Conservation (phyloP, 2,888 invertebrate genomes). For the Eretmocerus hayati region DNA sequence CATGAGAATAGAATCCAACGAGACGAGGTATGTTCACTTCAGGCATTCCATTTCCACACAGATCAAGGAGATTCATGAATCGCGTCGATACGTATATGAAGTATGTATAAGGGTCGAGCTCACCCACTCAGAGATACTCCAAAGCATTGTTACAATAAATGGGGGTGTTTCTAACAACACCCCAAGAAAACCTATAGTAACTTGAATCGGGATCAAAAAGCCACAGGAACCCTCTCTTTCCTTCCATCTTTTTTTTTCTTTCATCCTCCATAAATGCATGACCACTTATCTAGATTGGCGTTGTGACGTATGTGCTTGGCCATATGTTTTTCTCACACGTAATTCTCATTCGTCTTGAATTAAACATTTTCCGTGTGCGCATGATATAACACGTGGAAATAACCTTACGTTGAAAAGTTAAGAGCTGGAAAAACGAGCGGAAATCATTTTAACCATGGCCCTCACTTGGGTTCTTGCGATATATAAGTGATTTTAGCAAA, state of each 20-base stretch:
- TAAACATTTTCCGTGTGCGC: conserved; percentile 36
- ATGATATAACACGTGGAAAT: background rate
- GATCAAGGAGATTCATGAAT: too few relatives aligned
- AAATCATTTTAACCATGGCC: conserved; percentile 13
- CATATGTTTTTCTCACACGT: conserved; percentile 33
- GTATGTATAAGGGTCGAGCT: too few relatives aligned
- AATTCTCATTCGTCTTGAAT: conserved; percentile 36
- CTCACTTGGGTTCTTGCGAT: background rate
- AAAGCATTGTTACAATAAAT: too few relatives aligned
- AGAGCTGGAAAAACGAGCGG: conserved; percentile 35
- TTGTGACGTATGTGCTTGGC: conserved; percentile 34
- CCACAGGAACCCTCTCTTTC: background rate
- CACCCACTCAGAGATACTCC: too few relatives aligned
- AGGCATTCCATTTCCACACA: too few relatives aligned
- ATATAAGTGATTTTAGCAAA: too few relatives aligned
- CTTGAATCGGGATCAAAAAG: background rate
- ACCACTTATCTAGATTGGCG: conserved; percentile 46
- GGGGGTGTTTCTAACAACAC: too few relatives aligned
- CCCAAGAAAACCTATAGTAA: too few relatives aligned
- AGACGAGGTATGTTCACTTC: too few relatives aligned
- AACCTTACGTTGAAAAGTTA: conserved; percentile 29
- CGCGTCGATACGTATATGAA: too few relatives aligned
- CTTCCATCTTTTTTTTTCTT: too few relatives aligned
- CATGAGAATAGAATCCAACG: too few relatives aligned
- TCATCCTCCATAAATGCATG: conserved; percentile 47